phyloP scores from a whole-genome alignment of 2,888 invertebrate species.

The Drosophila borborema region DNA sequence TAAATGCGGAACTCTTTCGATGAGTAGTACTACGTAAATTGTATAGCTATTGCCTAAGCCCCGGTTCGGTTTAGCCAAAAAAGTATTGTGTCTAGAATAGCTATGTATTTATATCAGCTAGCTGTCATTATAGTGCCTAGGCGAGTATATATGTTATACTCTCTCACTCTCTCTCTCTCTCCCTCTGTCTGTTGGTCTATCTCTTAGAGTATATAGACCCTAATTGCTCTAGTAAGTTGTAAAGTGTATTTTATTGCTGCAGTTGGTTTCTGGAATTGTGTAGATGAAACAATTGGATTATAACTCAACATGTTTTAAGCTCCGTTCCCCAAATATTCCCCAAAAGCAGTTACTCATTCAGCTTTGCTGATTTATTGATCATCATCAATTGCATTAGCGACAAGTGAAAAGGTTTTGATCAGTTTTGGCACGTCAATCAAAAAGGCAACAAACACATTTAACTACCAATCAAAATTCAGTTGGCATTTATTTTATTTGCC shows the following conservation, averaged over 20 bases:
- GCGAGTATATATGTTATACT: background rate
- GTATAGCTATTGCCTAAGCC: slow-evolving; percentile 25
- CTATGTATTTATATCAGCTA: background rate
- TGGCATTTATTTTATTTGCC: slow-evolving; percentile 36
- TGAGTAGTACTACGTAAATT: slow-evolving; percentile 33
- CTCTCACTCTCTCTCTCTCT: background rate
- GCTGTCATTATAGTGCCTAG: background rate
- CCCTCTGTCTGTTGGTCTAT: too few relatives aligned
- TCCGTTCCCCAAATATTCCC: background rate
- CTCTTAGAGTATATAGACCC: too few relatives aligned
- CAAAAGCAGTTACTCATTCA: background rate
- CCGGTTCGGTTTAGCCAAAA: background rate
- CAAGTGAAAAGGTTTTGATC: background rate
- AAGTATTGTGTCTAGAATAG: background rate
- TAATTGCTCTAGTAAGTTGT: background rate
- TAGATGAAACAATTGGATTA: background rate
- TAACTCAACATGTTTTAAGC: background rate
- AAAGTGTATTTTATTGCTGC: background rate
- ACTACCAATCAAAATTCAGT: slow-evolving; percentile 35
- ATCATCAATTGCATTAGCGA: slow-evolving; percentile 1
- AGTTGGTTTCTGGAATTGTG: too few relatives aligned
- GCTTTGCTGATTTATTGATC: background rate
- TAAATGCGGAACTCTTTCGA: slow-evolving; percentile 45
- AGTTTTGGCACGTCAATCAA: slow-evolving; percentile 18
- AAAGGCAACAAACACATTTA: background rate